Base-by-base conservation (phyloP, 2,888 invertebrate genomes). In the Watsonalla binaria region DNA sequence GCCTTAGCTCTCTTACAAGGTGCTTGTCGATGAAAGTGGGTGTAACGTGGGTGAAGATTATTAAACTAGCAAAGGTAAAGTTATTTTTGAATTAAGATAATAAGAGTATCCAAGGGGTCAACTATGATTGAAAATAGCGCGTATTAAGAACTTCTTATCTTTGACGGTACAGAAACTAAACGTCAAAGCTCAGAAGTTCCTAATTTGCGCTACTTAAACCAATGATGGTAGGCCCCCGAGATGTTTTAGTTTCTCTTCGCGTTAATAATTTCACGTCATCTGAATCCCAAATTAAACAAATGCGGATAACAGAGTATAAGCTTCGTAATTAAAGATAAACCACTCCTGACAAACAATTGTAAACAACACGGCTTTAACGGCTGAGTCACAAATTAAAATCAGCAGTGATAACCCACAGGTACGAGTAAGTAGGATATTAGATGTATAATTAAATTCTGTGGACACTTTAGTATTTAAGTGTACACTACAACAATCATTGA, bases 311-410 rank as follows among this genome's bases (percentile, higher is more conserved):
- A 66, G 60, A 64, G 66, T 63, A 68, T 24, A 70, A 62, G 61
- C 60, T 60, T 61, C 67, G 53, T 67, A 72, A 78, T 76, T 70
- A 70, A 74, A 77, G 70, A 72, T 70, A 63, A 70, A 71, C 72
- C 68, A 60, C 66, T 60, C 54, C 55, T 52, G 58, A 72, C 70
- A 72, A 54, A 57, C 60, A 56, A 61, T 59, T 66, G 57, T 64
- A 59, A 59, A 57, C 58, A 54, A 66, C 50, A 52, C 45, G 46
- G 56, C 35, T 65, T 45, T 56, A 55, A 35, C 55, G 56, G 63
- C 61, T 58, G 56, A 35, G 51, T 53, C 14, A 46, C 52, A 54
- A 59, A 56, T 54, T 53, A 54, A 59, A 59, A 54, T 51, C 45
- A 11, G 51, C 46, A 15, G 34, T 46, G 13, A n/a, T 15, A 47